Base-by-base conservation (phyloP, 2,113 vertebrate genomes). In the Synodontis membranacea region DNA sequence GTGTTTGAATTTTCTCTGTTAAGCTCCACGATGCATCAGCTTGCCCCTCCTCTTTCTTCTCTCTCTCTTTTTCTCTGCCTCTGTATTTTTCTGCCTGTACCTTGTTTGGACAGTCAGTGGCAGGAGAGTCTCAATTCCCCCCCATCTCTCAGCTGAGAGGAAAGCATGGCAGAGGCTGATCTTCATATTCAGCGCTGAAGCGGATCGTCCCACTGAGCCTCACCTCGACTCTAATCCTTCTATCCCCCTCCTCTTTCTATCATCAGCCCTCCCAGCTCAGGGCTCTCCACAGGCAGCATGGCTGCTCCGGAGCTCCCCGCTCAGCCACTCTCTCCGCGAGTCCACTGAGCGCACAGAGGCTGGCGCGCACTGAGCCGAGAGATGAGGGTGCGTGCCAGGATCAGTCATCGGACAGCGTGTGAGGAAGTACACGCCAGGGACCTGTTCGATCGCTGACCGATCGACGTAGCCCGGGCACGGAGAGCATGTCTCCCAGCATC, bases 401-500 rank as follows among this genome's bases (percentile, higher is more conserved):
- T 92, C 79, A 89, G 90, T 91, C 93, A 93, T 85, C 92, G 84
- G 87, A 79, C 86, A 83, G 86, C 46, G 62, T 74, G 85, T 42
- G 56, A 84, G 48, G 79, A 70, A 82, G 78, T 66, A 48, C 91
- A 94, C 93, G 92, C 91, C 91, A 91, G 88, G 92, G 92, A 92
- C 93, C 92, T 93, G 44, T 83, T 46, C 91, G 85, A 42, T 93
- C 87, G 89, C 91, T 88, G 92, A 94, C 93, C 74, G 82, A 84
- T 91, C 93, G 78, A 94, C 93, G 91, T 94, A 48, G 91, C 87
- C 93, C 89, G 58, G 91, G 90, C 87, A 91, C 93, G 91, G 93
- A 93, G 93, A 95, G 94, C 92, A 94, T 95, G 92, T 95, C 93
- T 94, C 93, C 93, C 92, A 94, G 93, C 91, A 93, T 96, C 91